Evolutionary conservation across 2,888 invertebrate species (phyloP).

Genomic region (Iselma pallidipennis): DNA sequence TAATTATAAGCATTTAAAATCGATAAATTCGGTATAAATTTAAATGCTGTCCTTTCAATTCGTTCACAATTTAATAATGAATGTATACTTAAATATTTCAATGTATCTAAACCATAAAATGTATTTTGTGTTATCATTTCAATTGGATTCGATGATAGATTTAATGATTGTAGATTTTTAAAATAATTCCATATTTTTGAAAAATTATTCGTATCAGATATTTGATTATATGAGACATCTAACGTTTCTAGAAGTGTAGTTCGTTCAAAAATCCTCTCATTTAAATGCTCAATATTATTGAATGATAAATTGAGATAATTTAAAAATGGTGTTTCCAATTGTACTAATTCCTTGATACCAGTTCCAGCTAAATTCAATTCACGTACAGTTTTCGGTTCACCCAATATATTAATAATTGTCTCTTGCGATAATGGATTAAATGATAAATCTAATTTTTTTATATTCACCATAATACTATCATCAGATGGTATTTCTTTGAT

Average conservation of each 20-base stretch:
- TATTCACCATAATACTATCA: conserved; percentile 83
- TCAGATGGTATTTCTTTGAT: conserved; percentile 81
- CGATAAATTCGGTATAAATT: conserved; percentile 70
- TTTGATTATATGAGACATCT: conserved; percentile 75
- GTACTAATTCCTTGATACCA: conserved; percentile 68
- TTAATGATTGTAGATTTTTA: conserved; percentile 71
- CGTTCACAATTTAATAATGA: conserved; percentile 71
- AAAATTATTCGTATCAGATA: conserved; percentile 63
- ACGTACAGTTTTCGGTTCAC: conserved; percentile 86
- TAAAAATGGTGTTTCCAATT: conserved; percentile 84
- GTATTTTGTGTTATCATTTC: conserved; percentile 74
- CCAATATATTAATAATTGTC: conserved; percentile 75
- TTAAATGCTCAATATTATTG: conserved; percentile 71
- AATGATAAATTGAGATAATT: conserved; percentile 76
- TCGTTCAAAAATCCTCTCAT: conserved; percentile 72
- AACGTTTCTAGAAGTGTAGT: conserved; percentile 78
- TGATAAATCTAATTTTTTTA: conserved; percentile 83
- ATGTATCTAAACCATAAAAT: conserved; percentile 68
- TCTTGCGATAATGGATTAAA: conserved; percentile 79
- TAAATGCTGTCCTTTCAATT: conserved; percentile 83
- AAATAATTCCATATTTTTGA: conserved; percentile 72
- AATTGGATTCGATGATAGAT: conserved; percentile 85
- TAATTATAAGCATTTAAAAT: conserved; percentile 73
- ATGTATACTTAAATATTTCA: conserved; percentile 63
- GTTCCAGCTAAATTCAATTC: conserved; percentile 81